Percentiles rank a stretch among this genome's conserved stretches.
Evolutionary conservation across 2,797 vertebrate genomes (phyloP).

Genomic region (Xyrichtys novacula): DNA sequence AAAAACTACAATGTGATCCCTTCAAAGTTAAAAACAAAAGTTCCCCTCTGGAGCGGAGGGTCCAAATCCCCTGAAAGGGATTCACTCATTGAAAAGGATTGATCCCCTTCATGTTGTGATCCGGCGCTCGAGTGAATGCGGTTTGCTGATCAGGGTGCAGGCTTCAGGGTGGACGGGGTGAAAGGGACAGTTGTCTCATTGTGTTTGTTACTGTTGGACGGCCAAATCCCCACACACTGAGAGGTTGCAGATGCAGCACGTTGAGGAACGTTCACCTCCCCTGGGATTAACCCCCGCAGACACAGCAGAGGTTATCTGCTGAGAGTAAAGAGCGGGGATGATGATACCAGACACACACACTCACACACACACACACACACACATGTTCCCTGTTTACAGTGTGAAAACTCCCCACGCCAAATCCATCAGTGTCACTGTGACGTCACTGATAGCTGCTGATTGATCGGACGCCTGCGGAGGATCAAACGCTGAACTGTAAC

Average conservation of each 20-base stretch:
- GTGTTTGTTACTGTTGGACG: slow-evolving; percentile 64
- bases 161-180: slow-evolving; percentile 37
- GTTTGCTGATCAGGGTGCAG: slow-evolving; percentile 45
- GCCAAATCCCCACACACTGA: slow-evolving; percentile 48
- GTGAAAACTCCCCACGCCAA: slow-evolving; percentile 14
- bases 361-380: slow-evolving; percentile 17
- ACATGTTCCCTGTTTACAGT: slow-evolving; percentile 13
- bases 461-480: slow-evolving; percentile 44
- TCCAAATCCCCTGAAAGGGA: slow-evolving; percentile 51
- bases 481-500: slow-evolving; percentile 36
- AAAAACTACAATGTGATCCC: no score
- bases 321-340: slow-evolving; percentile 44
- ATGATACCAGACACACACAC: slow-evolving; percentile 43
- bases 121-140: slow-evolving; percentile 52
- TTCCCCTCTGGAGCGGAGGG: slow-evolving; percentile 10
- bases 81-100: slow-evolving; percentile 41
- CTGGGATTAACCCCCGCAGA: slow-evolving; percentile 59
- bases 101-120: slow-evolving; percentile 67
- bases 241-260: slow-evolving; percentile 58
- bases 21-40: no score
- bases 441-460: slow-evolving; percentile 52
- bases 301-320: slow-evolving; percentile 62
- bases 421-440: slow-evolving; percentile 51
- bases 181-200: slow-evolving; percentile 68
- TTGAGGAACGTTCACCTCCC: slow-evolving; percentile 31